Base-by-base conservation (phyloP, 2,797 vertebrate genomes). In the Amphiprion clarkii region DNA sequence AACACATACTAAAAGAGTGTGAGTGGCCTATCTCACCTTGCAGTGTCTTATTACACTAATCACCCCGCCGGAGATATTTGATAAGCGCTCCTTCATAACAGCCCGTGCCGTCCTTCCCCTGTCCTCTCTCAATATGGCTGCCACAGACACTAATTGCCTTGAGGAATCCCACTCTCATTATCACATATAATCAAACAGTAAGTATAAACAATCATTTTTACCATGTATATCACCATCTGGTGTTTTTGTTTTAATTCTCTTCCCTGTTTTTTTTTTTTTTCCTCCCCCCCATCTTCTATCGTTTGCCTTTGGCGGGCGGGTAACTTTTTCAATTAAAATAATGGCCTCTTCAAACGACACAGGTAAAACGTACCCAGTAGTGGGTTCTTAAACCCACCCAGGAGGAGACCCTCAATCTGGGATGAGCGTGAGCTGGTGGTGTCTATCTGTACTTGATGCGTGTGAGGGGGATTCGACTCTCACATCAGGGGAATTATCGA, bases 131-230 rank as follows among this genome's bases (percentile, higher is more conserved):
- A 94, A 94, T 92, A 93, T 93, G 92, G 90, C 92, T 79, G 87
- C 87, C 62, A 14, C 89, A 90, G 81, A 89, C 89, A 84, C 85
- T 93, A 93, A 93, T 94, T 92, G 93, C 91, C 90, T 85, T 87
- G 87, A 94, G 91, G 92, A 94, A 91, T 91, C 85, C 87, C 83
- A 69, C 88, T 91, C 88, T 91, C 91, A 94, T 94, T 93, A 94
- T 94, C 92, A 93, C 93, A 91, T 92, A 89, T 92, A 94, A 94
- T 93, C 92, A 93, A 93, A 93, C 91, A 91, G 92, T 93, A 94
- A 93, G 93, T 93, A 94, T 90, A 91, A 93, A 94, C 92, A 93
- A 90, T 92, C 68, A 86, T 92, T 93, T 92, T 92, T 89, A 85
- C 82, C 86, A 89, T 91, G 88, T 84, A 89, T 89, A 88, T 89